Conservation (phyloP, 64 coral and sea anemone genomes). For the Dendronephthya gigantea region DNA sequence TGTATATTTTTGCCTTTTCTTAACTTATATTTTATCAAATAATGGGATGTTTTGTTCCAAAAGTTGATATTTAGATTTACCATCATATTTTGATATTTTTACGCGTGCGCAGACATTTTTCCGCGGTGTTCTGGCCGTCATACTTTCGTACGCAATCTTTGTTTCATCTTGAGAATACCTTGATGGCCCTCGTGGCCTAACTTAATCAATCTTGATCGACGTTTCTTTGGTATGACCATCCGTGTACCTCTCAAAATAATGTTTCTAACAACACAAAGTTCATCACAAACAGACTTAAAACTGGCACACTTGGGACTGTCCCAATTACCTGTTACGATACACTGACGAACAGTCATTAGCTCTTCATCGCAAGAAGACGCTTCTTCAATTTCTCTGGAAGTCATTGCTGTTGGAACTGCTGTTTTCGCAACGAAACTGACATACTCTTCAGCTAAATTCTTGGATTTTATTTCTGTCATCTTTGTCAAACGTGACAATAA, state of each 20-base stretch:
- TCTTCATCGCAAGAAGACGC: not conserved
- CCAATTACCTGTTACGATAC: not conserved
- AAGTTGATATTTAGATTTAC: too few species aligned
- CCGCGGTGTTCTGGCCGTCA: slow-evolving; percentile 19
- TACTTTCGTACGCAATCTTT: slow-evolving; percentile 9
- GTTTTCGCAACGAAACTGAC: not conserved
- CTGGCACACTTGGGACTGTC: slow-evolving; percentile 12
- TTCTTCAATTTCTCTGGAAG: slow-evolving; percentile 6
- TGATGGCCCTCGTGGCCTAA: slow-evolving; percentile 20
- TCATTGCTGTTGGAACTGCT: not conserved
- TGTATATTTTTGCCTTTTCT: too few species aligned
- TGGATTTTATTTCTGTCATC: not conserved
- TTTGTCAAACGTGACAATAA: not conserved
- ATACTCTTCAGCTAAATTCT: slow-evolving; percentile 1
- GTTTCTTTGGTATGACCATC: not conserved
- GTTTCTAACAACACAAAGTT: slow-evolving; percentile 18
- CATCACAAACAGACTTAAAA: not conserved
- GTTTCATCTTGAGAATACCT: slow-evolving; percentile 16
- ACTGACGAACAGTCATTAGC: not conserved
- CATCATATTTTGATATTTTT: too few species aligned
- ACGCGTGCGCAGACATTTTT: too few species aligned
- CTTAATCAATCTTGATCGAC: not conserved
- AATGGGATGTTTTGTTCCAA: too few species aligned
- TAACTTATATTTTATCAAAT: too few species aligned
- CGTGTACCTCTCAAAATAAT: slow-evolving; percentile 24